These are phyloP conservation scores for Ephialtes manifestator DNA, from an alignment of 2,888 invertebrate species.

Conservation along the genomic window DNA sequence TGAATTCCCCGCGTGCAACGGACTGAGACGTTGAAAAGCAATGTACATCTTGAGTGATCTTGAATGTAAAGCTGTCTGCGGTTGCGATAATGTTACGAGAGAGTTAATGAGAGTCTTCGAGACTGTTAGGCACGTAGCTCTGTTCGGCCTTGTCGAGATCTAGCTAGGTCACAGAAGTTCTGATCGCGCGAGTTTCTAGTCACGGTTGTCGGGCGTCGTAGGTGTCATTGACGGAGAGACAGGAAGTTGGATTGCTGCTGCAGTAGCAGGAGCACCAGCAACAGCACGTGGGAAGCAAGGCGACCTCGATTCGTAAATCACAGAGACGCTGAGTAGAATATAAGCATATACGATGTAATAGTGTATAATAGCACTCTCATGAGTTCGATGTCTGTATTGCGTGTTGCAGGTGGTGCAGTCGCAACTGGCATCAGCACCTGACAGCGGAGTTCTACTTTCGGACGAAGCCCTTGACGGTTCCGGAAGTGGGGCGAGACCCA, in stretches of 20 bases:
- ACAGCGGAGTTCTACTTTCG: slow-evolving; percentile 80
- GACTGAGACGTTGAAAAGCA: not conserved
- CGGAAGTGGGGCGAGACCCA: slow-evolving; percentile 82
- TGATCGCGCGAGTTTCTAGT: slow-evolving; percentile 51
- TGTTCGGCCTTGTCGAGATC: slow-evolving; percentile 64
- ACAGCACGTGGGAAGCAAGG: slow-evolving; percentile 60
- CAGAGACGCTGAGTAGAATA: slow-evolving; percentile 27
- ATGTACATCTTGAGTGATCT: not conserved
- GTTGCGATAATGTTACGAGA: slow-evolving; percentile 57
- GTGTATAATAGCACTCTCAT: not conserved
- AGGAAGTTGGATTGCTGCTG: slow-evolving; percentile 54
- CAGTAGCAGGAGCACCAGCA: slow-evolving; percentile 25
- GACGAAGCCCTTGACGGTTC: slow-evolving; percentile 84
- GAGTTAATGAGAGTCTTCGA: slow-evolving; percentile 65
- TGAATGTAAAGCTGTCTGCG: slow-evolving; percentile 17
- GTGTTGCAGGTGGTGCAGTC: slow-evolving; percentile 80
- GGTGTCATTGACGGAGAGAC: slow-evolving; percentile 69
- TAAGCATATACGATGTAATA: slow-evolving; percentile 14
- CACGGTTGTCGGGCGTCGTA: slow-evolving; percentile 58
- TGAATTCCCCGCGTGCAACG: too few species aligned
- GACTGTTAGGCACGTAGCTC: slow-evolving; percentile 54
- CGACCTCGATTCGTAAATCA: slow-evolving; percentile 69
- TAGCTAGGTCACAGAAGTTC: slow-evolving; percentile 68
- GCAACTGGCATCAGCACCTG: slow-evolving; percentile 83
- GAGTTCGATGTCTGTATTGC: slow-evolving; percentile 9